Conservation (phyloP, 2,797 vertebrate species). For the Pteropus rufus region DNA sequence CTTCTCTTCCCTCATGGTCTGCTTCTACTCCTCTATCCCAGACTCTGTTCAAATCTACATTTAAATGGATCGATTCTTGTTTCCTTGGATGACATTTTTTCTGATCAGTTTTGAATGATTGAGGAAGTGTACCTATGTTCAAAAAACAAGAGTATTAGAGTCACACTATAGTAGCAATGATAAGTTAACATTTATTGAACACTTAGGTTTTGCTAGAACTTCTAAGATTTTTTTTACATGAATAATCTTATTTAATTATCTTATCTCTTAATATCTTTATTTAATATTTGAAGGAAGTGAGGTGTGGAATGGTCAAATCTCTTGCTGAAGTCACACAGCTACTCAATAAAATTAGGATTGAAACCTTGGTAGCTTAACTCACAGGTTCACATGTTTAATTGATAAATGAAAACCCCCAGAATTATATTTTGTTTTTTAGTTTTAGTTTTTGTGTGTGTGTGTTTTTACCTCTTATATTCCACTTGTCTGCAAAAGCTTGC, state of each 20-base stretch:
- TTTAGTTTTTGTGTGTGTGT: not conserved
- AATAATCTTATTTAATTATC: not conserved
- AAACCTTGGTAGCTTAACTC: not conserved
- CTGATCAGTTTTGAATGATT: not conserved
- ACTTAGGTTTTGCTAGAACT: not conserved
- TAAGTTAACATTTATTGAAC: not conserved
- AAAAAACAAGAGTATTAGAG: not conserved
- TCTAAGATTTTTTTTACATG: slow-evolving; percentile 21
- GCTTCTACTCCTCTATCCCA: not conserved
- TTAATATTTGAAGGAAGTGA: slow-evolving; percentile 14
- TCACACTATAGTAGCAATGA: not conserved
- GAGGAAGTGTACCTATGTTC: not conserved
- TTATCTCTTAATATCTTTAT: not conserved
- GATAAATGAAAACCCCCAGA: not conserved
- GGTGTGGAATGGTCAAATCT: not conserved
- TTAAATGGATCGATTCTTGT: not conserved
- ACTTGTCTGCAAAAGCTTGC: not conserved
- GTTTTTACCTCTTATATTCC: not conserved
- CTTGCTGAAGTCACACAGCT: not conserved
- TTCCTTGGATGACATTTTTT: not conserved
- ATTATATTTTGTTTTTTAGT: not conserved
- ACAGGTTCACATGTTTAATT: not conserved
- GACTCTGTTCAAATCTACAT: not conserved
- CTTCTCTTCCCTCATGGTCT: not conserved
- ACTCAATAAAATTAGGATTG: not conserved